phyloP scores from a whole-genome alignment of 2,113 vertebrate genomes.

The Columbina picui region DNA sequence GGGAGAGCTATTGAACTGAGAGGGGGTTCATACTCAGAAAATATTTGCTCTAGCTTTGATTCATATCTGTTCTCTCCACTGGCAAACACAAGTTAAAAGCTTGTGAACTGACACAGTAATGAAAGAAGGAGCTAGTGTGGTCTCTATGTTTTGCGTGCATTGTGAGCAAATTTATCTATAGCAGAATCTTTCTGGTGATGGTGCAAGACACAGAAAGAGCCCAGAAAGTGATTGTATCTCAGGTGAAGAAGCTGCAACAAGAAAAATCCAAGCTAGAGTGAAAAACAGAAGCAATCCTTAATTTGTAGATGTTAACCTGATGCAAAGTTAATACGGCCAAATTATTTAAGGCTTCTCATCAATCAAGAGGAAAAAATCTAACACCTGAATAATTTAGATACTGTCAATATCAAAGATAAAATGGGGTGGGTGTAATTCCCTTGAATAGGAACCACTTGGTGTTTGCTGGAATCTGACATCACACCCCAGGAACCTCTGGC shows the following conservation, averaged over 20 bases:
- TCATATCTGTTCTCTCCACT: neutral
- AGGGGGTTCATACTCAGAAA: conserved; percentile 2
- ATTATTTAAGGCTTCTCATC: neutral
- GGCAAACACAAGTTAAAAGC: conserved; percentile 6
- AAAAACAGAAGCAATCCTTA: neutral
- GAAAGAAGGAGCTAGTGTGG: neutral
- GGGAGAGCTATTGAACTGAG: neutral
- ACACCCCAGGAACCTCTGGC: neutral
- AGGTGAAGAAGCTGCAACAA: neutral
- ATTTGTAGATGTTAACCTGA: neutral
- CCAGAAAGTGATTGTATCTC: neutral
- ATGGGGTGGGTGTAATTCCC: neutral
- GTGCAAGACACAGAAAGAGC: neutral
- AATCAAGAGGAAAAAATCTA: neutral
- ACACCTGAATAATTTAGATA: neutral
- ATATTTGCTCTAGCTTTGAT: conserved; percentile 27
- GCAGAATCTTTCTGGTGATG: neutral
- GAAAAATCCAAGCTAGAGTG: neutral
- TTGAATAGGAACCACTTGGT: neutral
- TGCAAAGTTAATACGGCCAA: neutral
- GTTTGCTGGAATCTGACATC: neutral
- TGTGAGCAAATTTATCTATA: neutral
- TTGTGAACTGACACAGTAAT: neutral
- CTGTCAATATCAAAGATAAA: neutral
- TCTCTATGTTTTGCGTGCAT: neutral